Conservation (phyloP, 2,113 vertebrate genomes). For the Nycticorax nycticorax region DNA sequence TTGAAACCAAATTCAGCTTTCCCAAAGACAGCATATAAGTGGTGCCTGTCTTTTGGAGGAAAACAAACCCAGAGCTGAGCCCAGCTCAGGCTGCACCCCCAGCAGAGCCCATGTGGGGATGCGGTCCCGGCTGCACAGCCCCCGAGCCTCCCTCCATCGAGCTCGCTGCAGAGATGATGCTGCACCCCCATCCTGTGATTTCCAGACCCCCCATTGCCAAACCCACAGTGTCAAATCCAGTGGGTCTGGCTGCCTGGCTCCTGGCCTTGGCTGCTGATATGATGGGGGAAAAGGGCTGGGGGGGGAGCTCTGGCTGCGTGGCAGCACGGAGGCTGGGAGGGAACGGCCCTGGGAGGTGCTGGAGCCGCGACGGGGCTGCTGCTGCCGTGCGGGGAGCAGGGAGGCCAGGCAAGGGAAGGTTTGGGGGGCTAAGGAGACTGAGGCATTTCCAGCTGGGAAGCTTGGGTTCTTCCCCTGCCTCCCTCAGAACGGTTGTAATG, state of each 20-base stretch:
- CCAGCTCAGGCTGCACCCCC: not conserved
- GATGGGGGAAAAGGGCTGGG: not conserved
- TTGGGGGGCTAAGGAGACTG: not conserved
- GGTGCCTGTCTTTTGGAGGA: not conserved
- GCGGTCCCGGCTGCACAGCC: not conserved
- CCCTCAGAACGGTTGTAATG: not conserved
- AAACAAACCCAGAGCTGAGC: not conserved
- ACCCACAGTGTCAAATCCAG: not conserved
- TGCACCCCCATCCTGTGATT: not conserved
- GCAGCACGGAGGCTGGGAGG: accelerated
- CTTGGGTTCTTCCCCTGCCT: not conserved
- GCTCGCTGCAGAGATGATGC: not conserved
- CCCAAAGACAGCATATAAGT: not conserved
- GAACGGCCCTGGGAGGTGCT: not conserved
- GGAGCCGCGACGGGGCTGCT: not conserved
- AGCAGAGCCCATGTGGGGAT: not conserved
- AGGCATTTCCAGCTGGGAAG: not conserved
- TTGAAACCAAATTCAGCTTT: not conserved
- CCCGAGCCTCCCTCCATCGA: not conserved
- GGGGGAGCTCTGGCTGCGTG: no score
- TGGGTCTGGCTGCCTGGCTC: not conserved
- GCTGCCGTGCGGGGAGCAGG: not conserved
- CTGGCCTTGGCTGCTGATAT: not conserved
- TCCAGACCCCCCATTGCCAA: not conserved
- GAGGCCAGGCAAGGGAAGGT: not conserved